phyloP scores from a whole-genome alignment of 2,113 vertebrate genomes.

The Procapra przewalskii region DNA sequence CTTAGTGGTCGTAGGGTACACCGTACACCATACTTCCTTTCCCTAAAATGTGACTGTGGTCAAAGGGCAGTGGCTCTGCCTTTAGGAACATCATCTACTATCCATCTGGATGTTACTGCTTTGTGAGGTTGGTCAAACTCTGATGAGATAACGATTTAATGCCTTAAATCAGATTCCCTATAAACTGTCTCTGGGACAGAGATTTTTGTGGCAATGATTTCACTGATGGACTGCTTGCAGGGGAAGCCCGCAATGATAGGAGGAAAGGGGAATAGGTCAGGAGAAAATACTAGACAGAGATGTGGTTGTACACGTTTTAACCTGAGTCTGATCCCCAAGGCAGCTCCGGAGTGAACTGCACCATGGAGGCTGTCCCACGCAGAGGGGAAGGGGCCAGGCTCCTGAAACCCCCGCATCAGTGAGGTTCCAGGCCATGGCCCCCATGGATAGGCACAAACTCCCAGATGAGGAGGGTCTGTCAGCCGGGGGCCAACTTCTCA shows the following conservation, averaged over 20 bases:
- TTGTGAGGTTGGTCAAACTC: background rate
- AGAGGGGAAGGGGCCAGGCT: background rate
- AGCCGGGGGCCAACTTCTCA: background rate
- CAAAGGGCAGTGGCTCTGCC: background rate
- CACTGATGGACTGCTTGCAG: background rate
- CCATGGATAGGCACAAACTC: background rate
- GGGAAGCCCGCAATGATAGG: background rate
- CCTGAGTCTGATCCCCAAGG: background rate
- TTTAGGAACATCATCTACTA: background rate
- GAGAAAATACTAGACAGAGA: background rate
- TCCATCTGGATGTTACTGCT: background rate
- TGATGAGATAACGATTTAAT: background rate
- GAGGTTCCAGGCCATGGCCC: background rate
- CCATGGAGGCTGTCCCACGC: background rate
- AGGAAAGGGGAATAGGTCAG: background rate
- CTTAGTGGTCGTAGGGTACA: rapidly evolving
- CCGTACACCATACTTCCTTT: background rate
- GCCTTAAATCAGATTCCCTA: background rate
- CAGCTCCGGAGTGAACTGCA: background rate
- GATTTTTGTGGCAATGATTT: background rate
- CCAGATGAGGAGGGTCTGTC: background rate
- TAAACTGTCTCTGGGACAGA: background rate
- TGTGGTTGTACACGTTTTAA: background rate
- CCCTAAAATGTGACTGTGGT: background rate
- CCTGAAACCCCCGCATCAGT: rapidly evolving